Evolutionary conservation across 2,113 vertebrate genomes (phyloP), one percentile per base, ranked within the genome.

Genomic region (Ctenodactylus gundi): DNA sequence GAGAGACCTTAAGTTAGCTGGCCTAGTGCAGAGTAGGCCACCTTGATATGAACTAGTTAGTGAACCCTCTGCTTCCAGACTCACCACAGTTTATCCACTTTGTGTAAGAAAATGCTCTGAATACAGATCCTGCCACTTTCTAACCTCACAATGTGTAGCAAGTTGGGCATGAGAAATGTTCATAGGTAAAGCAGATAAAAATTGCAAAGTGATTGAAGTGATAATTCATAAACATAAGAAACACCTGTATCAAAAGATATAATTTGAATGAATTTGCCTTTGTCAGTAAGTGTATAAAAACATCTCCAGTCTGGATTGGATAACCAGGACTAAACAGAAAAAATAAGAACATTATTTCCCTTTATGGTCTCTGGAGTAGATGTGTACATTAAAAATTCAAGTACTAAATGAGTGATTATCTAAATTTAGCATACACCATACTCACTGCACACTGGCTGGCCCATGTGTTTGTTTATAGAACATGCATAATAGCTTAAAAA

Each of bases 391-490:
- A 89, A 90, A 92, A 91, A 80, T 64, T 84, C 67, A 82, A 91
- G 39, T 44, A 60, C 72, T 84, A 91, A 91, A 96, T 91, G 55
- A 91, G 94, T 83, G 34, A 70, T 64, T 91, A 83, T 55, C 89
- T 67, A 95, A 89, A 84, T 64, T 93, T 89, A 95, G 5, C 55
- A 77, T 60, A 53, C 91, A n/a, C 55, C 14, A 49, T 87, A 39
- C 31, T 36, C 68, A 60, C 53, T 92, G 58, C 72, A 91, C 76
- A 94, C 89, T 76, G 60, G 68, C 31, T 46, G 84, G 41, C 25
- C 46, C 68, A 84, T 89, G 93, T 89, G 51, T 91, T 91, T 91
- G 80, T 80, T 84, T 93, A 53, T 11, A 88, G 91, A 92, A 62
- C 51, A 85, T 60, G 14, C 23, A n/a, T 57, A 76, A 58, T 31